These are phyloP conservation scores for Helarctos malayanus DNA, from an alignment of 2,797 vertebrate genomes.

Conservation along the genomic window DNA sequence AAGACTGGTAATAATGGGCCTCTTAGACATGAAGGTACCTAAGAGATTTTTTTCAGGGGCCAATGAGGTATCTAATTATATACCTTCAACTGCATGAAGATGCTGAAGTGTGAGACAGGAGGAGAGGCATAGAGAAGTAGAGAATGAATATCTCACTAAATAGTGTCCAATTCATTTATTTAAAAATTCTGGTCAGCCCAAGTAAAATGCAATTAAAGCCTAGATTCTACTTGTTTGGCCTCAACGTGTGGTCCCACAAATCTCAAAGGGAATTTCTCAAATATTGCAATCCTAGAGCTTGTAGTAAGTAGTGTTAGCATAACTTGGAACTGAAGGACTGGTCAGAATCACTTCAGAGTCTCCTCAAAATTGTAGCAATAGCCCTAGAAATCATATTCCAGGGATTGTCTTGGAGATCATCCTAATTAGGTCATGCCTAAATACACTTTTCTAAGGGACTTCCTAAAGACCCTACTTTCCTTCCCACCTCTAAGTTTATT, in stretches of 20 bases:
- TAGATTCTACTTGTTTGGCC: neutral
- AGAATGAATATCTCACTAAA: neutral
- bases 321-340: neutral
- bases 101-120: neutral
- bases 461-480: neutral
- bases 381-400: neutral
- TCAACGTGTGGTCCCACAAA: neutral
- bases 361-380: neutral
- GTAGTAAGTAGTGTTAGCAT: neutral
- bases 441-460: neutral
- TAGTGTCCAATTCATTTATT: neutral
- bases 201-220: neutral
- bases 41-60: neutral
- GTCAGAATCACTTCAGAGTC: neutral
- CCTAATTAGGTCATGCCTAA: neutral
- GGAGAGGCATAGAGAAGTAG: neutral
- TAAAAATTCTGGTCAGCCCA: neutral
- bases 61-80: neutral
- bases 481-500: neutral
- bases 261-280: neutral
- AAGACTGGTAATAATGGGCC: neutral
- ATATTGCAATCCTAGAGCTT: neutral
- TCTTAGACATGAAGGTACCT: neutral
- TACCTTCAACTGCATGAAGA: neutral
- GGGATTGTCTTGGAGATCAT: neutral